These are phyloP conservation scores for Drosophila yooni DNA, from an alignment of 2,888 invertebrate genomes.

Conservation along the genomic window DNA sequence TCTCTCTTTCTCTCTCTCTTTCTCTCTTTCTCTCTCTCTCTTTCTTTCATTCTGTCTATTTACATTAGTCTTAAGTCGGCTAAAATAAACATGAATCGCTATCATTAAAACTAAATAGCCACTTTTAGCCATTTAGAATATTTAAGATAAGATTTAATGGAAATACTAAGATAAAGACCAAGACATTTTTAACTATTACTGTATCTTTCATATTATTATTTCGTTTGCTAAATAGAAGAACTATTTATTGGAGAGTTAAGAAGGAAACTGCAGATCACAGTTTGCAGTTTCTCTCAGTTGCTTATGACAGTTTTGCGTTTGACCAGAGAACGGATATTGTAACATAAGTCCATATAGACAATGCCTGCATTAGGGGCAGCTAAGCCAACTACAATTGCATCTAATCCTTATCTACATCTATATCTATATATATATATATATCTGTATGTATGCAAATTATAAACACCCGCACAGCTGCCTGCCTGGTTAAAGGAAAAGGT, in stretches of 20 bases:
- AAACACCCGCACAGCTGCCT: constrained; percentile 49
- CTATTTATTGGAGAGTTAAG: background rate
- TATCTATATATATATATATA: background rate
- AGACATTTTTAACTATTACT: background rate
- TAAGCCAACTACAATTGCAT: constrained; percentile 30
- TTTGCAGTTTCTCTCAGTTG: background rate
- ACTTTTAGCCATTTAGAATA: background rate
- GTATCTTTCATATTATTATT: background rate
- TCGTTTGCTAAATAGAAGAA: too few relatives aligned
- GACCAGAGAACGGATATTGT: constrained; percentile 9
- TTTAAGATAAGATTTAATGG: background rate
- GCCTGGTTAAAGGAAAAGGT: background rate
- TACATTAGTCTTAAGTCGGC: background rate
- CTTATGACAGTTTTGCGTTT: constrained; percentile 33
- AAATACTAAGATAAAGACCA: background rate
- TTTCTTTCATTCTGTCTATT: background rate
- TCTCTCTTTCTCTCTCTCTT: too few relatives aligned
- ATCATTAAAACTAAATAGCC: background rate
- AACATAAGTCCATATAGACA: background rate
- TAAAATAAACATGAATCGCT: background rate
- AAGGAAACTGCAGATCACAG: background rate
- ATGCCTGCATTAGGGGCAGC: constrained; percentile 12
- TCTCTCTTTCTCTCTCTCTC: too few relatives aligned
- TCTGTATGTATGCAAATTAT: constrained; percentile 12
- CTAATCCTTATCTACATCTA: constrained; percentile 20